Base-by-base conservation (phyloP, 64 coral and sea anemone species). In the Montipora efflorescens region DNA sequence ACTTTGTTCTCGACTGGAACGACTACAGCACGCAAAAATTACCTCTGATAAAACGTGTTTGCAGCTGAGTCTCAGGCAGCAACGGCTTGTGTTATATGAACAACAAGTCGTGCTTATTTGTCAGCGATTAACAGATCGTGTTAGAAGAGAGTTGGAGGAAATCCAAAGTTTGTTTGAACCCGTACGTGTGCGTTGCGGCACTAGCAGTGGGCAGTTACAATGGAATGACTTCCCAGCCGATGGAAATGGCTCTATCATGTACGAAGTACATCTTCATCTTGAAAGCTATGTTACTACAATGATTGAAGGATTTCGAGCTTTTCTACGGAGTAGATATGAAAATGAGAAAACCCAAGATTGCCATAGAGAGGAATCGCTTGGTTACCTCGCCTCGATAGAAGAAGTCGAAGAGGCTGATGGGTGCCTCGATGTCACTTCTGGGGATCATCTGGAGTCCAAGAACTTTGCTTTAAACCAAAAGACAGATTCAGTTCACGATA, bases 61-160 rank as follows among this genome's bases (percentile, higher is more conserved):
- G 28, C 59, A 82, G 2, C 28, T 82, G 25, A 82, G 80, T 55
- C 80, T 82, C 19, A 82, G 57, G 15, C 80, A 82, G 44, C 52
- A 82, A 82, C 80, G 80, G 59, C 50, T 82, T 61, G 80, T 59
- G 22, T 52, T 82, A 10, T 82, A 82, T 14, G 80, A 82, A 62
- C 3, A 82, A 57, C 80, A 82, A 44, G 80, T 28, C 11, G 62
- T 22, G 18, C 10, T 82, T 6, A 61, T 82, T 5, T 82, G 80
- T 14, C 22, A 18, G 53, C 53, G 57, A 12, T 14, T 64, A 14
- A 82, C 62, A 15, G 57, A 62, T 25, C 59, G 21, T 14, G 13
- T 82, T 44, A 66, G 23, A 14, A 44, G 19, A 13, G 80, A 82
- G 23, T 15, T 82, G 80, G 53, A 82, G 59, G 51, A 82, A 23